phyloP scores from a whole-genome alignment of 2,797 vertebrate genomes.

The Darevskia nairensis region DNA sequence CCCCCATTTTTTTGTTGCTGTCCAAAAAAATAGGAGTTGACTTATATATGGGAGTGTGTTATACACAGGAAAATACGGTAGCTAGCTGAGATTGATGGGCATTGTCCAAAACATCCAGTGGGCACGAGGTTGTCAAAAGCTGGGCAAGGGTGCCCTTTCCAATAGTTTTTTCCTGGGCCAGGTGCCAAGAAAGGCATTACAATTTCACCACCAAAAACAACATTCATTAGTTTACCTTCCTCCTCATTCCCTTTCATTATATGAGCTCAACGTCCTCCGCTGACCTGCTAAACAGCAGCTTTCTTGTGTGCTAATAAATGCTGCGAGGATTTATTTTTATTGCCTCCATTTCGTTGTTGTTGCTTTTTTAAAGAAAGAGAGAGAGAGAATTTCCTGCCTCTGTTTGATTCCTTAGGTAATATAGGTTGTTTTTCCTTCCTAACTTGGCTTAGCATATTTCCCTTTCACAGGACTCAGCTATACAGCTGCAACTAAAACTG shows the following conservation, averaged over 20 bases:
- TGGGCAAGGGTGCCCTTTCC: constrained; percentile 30
- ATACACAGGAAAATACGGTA: too few species aligned
- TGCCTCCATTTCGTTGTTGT: background rate
- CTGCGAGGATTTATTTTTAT: background rate
- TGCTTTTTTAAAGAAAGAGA: background rate
- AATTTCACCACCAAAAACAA: constrained; percentile 64
- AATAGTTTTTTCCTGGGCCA: constrained; percentile 44
- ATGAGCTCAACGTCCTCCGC: constrained; percentile 16
- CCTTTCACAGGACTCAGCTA: background rate
- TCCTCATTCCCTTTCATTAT: constrained; percentile 54
- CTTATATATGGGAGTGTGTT: too few species aligned
- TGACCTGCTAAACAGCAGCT: constrained; percentile 44
- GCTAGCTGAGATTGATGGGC: too few species aligned
- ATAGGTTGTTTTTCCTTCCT: background rate
- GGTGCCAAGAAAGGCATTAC: constrained; percentile 5
- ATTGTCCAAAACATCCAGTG: too few species aligned
- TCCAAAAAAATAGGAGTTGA: too few species aligned
- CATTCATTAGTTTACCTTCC: constrained; percentile 13
- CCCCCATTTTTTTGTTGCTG: too few species aligned
- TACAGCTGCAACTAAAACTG: too few species aligned
- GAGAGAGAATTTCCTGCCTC: background rate
- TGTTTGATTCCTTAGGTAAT: background rate
- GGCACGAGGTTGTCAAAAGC: too few species aligned
- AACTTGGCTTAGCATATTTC: background rate
- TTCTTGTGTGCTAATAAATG: constrained; percentile 38